Base-by-base conservation (phyloP, 2,888 invertebrate species). In the Cephus nigrinus region DNA sequence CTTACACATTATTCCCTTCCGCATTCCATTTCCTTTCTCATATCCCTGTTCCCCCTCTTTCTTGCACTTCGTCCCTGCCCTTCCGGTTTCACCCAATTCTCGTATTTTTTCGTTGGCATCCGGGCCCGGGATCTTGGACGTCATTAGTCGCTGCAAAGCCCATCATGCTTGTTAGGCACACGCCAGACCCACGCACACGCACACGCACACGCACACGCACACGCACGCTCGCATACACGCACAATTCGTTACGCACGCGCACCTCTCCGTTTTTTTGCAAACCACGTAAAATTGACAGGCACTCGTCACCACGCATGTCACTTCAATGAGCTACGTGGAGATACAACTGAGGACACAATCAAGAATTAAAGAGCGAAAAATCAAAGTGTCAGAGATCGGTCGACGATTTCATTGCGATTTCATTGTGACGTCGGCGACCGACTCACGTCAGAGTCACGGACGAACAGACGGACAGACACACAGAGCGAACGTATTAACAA, bases 101-200 rank as follows among this genome's bases (percentile, higher is more conserved):
- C 40, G 23, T 23, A 55, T 23, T 55, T 55, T 55, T 55, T 23
- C 23, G 55, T 55, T 55, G 55, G 55, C 23, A 55, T 55, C 23
- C 55, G 23, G 55, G 55, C 55, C 55, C 31, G 74, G 74, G 35
- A 30, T 12, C 33, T 74, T 33, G 82, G 78, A 85, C 85, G 87
- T 80, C 81, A 90, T 92, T 92, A 92, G 90, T 91, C 89, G 91
- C 91, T 91, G 91, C 91, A 90, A 91, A 91, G 91, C 91, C 88
- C 86, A 86, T 55, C 92, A 92, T 92, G 92, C 92, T 91, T 86
- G 90, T 92, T 91, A 91, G 89, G 88, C 90, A 89, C 90, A 90
- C 89, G 90, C 81, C 75, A 79, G 75, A 77, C 76, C 3, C 35
- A n/a, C 30, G 3, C 30, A 15, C 35, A 35, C 11, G 2, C 81